Evolutionary conservation across 2,888 invertebrate genomes (phyloP).

Genomic region (Xanthia togata): DNA sequence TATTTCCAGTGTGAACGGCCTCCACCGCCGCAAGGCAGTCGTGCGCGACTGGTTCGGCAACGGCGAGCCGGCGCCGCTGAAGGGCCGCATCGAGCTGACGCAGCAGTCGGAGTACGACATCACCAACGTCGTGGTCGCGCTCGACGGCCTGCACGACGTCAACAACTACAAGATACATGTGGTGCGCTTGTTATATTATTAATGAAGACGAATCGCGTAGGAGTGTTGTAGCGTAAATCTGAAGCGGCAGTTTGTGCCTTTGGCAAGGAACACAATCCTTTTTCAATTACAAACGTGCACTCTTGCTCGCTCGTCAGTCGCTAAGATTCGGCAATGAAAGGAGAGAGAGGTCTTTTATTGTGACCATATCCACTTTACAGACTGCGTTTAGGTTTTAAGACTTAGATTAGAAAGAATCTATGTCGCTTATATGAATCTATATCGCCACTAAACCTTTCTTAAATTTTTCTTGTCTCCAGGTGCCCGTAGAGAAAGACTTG

Average conservation of each 20-base stretch:
- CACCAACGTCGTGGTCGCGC: conserved; percentile 94
- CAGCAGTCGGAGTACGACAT: conserved; percentile 97
- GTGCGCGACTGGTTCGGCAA: conserved; percentile 97
- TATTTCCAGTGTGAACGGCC: conserved; percentile 92
- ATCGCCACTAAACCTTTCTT: neutral
- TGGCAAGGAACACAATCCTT: neutral
- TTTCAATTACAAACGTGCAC: neutral
- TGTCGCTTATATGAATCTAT: neutral
- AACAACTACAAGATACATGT: conserved; percentile 95
- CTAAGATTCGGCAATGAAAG: no score
- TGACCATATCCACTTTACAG: neutral
- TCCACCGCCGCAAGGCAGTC: conserved; percentile 95
- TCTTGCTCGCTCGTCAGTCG: neutral
- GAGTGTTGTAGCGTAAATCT: neutral
- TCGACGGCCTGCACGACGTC: conserved; percentile 93
- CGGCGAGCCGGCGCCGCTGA: conserved; percentile 91
- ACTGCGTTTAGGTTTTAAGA: neutral
- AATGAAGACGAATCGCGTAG: no score
- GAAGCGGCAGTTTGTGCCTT: neutral
- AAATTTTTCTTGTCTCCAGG: conserved; percentile 84
- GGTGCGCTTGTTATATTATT: conserved; percentile 87
- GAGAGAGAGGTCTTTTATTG: neutral
- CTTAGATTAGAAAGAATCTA: neutral
- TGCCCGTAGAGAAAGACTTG: conserved; percentile 94
- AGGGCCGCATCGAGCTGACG: conserved; percentile 94